Evolutionary conservation across 2,888 invertebrate species (phyloP).

Genomic region (Drosophila infuscata): DNA sequence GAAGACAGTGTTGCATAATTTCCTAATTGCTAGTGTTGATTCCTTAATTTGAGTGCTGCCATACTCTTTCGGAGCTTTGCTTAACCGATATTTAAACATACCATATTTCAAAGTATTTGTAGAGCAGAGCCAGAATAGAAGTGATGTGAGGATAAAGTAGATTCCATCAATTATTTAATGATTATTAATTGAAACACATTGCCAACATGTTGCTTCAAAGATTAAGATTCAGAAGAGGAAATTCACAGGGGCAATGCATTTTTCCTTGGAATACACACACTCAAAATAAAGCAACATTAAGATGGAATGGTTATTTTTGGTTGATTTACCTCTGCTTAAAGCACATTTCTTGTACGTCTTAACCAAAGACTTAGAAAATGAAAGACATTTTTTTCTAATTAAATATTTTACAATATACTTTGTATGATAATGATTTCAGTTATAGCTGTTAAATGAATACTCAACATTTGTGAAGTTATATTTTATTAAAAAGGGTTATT

Average conservation of each 20-base stretch:
- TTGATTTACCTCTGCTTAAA: background rate
- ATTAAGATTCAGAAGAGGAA: too few species aligned
- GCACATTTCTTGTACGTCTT: background rate
- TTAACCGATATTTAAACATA: background rate
- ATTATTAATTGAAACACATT: background rate
- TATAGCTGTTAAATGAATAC: background rate
- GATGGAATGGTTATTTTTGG: background rate
- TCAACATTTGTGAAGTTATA: background rate
- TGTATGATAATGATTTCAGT: background rate
- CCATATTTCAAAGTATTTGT: background rate
- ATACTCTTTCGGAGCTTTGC: background rate
- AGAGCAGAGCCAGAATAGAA: background rate
- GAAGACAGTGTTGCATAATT: background rate
- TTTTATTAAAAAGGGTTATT: background rate
- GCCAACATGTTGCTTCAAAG: too few species aligned
- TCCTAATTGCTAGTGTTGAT: background rate
- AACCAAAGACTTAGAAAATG: too few species aligned
- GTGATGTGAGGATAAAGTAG: background rate
- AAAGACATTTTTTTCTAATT: too few species aligned
- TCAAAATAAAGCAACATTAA: background rate
- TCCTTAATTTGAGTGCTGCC: background rate
- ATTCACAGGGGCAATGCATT: too few species aligned
- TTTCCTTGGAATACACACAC: background rate
- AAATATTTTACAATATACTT: background rate
- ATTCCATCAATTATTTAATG: background rate